A percentile compares a stretch with the other conserved stretches of the same genome.
Evolutionary conservation across 2,797 vertebrate species (phyloP).

Genomic region (Ibycter americanus): DNA sequence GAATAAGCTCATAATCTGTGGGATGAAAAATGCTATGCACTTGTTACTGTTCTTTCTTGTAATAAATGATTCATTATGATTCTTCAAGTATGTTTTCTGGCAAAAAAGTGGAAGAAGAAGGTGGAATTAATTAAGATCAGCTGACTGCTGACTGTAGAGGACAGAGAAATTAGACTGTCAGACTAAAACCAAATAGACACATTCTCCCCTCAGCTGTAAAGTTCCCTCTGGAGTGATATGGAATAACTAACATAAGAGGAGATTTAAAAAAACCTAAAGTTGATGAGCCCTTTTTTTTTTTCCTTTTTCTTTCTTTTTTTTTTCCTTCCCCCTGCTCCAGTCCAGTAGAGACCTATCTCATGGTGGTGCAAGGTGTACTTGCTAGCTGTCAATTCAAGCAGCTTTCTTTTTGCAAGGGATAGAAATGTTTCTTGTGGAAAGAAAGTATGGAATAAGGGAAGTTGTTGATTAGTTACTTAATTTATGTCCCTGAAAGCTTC

Average conservation of each 20-base stretch:
- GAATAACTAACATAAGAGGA: neutral
- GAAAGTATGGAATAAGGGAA: neutral
- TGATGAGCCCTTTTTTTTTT: neutral
- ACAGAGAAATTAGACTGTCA: neutral
- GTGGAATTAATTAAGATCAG: neutral
- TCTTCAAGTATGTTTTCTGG: neutral
- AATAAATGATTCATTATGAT: neutral
- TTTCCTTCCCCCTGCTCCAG: fast-evolving
- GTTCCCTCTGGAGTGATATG: neutral
- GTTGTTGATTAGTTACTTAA: neutral
- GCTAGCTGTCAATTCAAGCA: neutral
- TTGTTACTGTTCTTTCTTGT: neutral
- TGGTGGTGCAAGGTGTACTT: neutral
- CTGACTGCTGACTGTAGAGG: neutral
- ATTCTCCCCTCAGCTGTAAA: neutral
- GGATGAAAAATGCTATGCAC: neutral
- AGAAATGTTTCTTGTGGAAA: neutral
- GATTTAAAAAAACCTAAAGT: neutral
- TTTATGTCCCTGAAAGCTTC: neutral
- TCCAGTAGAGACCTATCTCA: neutral
- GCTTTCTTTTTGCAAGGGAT: neutral
- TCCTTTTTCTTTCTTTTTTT: neutral
- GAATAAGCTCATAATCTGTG: neutral
- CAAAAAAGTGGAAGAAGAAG: neutral
- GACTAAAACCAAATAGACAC: neutral